Conservation (phyloP, 2,113 vertebrate species). For the Syngnathus floridae region DNA sequence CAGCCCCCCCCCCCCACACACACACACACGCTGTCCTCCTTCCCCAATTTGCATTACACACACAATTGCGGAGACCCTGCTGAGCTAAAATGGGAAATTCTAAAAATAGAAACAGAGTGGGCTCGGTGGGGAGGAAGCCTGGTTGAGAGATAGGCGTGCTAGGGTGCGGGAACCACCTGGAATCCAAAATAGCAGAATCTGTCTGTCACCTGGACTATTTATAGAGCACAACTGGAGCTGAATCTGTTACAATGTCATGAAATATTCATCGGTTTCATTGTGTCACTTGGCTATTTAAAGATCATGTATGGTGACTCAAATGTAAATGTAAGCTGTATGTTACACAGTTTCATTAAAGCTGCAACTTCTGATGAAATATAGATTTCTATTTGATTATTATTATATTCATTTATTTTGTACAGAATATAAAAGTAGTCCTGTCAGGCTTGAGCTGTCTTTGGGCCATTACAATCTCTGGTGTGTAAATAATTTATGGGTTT, state of each 20-base stretch:
- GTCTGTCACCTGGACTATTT: conserved; percentile 61
- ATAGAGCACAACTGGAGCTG: conserved; percentile 49
- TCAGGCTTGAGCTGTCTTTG: too few relatives aligned
- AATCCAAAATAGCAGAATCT: conserved; percentile 64
- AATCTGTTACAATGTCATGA: conserved; percentile 40
- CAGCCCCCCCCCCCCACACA: neutral
- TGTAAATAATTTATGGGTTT: too few relatives aligned
- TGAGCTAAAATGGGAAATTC: conserved; percentile 60
- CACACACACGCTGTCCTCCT: conserved; percentile 42
- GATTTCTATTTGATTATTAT: too few relatives aligned
- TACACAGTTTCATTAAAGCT: neutral
- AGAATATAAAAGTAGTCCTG: too few relatives aligned
- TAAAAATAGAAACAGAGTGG: conserved; percentile 66
- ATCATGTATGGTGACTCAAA: neutral
- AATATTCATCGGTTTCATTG: conserved; percentile 33
- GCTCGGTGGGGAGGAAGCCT: conserved; percentile 50
- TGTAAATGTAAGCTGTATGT: neutral
- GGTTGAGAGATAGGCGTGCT: conserved; percentile 28
- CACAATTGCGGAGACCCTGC: conserved; percentile 27
- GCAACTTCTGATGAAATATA: neutral
- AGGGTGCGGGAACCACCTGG: conserved; percentile 60
- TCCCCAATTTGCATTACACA: conserved; percentile 39
- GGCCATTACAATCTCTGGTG: too few relatives aligned
- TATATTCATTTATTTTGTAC: too few relatives aligned
- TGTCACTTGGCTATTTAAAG: neutral